Conservation (phyloP, 2,113 vertebrate species). For the Toxotes chatareus region DNA sequence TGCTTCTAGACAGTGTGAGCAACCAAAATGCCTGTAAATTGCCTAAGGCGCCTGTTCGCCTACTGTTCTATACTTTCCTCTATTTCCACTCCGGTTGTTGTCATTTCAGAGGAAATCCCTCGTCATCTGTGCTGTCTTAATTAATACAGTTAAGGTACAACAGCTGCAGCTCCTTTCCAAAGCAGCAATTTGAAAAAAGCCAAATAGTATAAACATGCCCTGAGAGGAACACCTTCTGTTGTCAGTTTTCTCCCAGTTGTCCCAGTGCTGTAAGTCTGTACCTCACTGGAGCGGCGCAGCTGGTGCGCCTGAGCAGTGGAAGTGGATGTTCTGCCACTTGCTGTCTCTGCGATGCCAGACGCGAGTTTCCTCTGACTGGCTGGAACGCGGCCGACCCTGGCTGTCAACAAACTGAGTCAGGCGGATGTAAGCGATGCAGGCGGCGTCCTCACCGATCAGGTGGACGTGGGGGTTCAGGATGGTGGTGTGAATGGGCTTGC, state of each 20-base stretch:
- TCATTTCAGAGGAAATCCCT: too few relatives aligned
- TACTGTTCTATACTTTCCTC: too few relatives aligned
- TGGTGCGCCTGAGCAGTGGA: slow-evolving; percentile 96
- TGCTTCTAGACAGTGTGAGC: too few relatives aligned
- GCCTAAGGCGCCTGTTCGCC: too few relatives aligned
- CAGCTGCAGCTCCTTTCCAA: neutral
- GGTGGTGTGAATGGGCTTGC: slow-evolving; percentile 97
- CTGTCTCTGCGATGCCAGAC: slow-evolving; percentile 97
- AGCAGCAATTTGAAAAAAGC: neutral
- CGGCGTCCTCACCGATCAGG: slow-evolving; percentile 95
- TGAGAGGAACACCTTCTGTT: neutral
- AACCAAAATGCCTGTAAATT: too few relatives aligned
- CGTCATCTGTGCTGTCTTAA: too few relatives aligned
- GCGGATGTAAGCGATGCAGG: slow-evolving; percentile 98
- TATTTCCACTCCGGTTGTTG: too few relatives aligned
- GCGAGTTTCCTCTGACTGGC: slow-evolving; percentile 96
- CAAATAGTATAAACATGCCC: neutral
- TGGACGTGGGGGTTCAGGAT: slow-evolving; percentile 98
- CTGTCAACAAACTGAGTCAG: slow-evolving; percentile 95
- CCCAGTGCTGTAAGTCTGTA: slow-evolving; percentile 49
- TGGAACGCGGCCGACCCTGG: slow-evolving; percentile 94
- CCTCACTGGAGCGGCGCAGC: slow-evolving; percentile 97
- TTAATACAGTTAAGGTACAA: neutral
- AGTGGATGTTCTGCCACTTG: slow-evolving; percentile 99
- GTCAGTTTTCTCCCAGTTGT: neutral